A percentile compares a stretch with the other conserved stretches of the same genome.
phyloP scores from a whole-genome alignment of 2,888 invertebrate species.

The Tipula confusa region DNA sequence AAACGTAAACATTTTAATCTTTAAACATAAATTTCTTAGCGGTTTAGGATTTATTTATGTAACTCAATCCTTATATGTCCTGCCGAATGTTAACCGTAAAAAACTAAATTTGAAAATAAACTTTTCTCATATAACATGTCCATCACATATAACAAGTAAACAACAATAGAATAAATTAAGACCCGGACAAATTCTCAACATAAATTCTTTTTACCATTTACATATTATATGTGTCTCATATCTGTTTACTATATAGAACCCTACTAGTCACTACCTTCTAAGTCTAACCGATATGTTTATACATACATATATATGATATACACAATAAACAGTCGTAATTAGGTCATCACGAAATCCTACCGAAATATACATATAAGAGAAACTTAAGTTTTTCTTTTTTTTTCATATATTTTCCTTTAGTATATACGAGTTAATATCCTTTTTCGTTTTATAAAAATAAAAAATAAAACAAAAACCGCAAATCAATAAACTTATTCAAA shows the following conservation, averaged over 20 bases:
- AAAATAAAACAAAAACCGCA: not conserved
- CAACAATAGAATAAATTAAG: conserved; percentile 20
- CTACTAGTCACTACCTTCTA: not conserved
- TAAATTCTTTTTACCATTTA: not conserved
- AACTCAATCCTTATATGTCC: not conserved
- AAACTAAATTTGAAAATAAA: no score
- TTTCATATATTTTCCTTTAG: not conserved
- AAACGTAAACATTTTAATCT: not conserved
- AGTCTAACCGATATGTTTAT: not conserved
- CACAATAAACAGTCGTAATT: not conserved
- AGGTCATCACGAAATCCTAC: not conserved
- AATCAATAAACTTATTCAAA: conserved; percentile 3
- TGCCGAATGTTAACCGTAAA: not conserved
- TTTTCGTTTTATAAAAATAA: no score
- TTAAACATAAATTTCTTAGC: not conserved
- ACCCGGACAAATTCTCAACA: not conserved
- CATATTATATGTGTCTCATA: not conserved
- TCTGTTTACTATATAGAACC: not conserved
- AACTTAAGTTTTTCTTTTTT: not conserved
- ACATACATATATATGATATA: not conserved
- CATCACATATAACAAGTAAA: not conserved
- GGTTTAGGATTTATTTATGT: not conserved
- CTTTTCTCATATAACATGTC: not conserved
- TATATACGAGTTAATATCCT: no score
- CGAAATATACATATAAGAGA: not conserved